These are phyloP conservation scores for Callitettix versicolor DNA, from an alignment of 1,140 invertebrate species.

Conservation along the genomic window DNA sequence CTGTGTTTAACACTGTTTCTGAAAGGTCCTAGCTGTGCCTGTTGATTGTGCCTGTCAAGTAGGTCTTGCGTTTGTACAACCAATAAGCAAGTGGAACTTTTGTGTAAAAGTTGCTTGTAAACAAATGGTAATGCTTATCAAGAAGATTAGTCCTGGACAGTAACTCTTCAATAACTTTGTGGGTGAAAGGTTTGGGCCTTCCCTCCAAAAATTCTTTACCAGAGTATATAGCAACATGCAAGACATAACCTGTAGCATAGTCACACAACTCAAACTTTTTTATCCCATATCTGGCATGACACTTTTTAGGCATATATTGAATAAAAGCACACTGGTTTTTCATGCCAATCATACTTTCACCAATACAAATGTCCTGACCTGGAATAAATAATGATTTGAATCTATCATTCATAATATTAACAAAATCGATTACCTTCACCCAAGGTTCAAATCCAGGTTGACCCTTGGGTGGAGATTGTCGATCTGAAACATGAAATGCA, in stretches of 20 bases:
- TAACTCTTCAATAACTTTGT: conserved; percentile 6
- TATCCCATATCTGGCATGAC: conserved; percentile 10
- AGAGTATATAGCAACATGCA: neutral
- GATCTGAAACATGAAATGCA: too few relatives aligned
- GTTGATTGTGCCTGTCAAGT: conserved; percentile 11
- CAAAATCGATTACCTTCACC: too few relatives aligned
- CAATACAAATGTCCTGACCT: neutral
- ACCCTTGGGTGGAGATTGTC: neutral
- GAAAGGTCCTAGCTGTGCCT: neutral
- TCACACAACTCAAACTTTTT: conserved; percentile 14
- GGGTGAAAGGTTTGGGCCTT: neutral
- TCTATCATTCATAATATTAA: too few relatives aligned
- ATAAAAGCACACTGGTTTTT: conserved; percentile 11
- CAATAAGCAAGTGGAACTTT: neutral
- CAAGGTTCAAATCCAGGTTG: conserved; percentile 9
- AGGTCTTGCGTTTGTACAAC: conserved; percentile 1
- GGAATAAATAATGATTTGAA: neutral
- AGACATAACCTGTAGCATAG: conserved; percentile 1
- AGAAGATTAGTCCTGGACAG: neutral
- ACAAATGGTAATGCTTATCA: conserved; percentile 7
- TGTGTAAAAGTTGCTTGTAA: conserved; percentile 11
- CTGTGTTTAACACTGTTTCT: neutral
- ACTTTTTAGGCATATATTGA: conserved; percentile 7
- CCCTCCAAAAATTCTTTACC: conserved; percentile 8
- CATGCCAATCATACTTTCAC: conserved; percentile 11